phyloP scores from a whole-genome alignment of 2,113 vertebrate genomes.

The Urocynchramus pylzowi region DNA sequence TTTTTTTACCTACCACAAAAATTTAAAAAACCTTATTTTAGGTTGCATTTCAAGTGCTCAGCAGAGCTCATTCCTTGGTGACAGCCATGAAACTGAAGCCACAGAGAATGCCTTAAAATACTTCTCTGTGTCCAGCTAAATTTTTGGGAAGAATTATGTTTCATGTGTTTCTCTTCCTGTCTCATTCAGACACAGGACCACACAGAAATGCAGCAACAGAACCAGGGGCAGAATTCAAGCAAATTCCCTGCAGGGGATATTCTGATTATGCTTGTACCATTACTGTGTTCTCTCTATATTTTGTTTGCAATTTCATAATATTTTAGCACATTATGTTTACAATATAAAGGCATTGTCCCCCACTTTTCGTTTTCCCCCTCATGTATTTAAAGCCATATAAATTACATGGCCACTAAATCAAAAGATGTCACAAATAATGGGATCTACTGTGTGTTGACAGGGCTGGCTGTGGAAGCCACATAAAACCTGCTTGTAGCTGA shows the following conservation, averaged over 20 bases:
- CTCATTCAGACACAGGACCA: neutral
- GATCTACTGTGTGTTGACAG: neutral
- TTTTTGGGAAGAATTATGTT: neutral
- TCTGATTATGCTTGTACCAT: neutral
- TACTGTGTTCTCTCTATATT: neutral
- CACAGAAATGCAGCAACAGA: neutral
- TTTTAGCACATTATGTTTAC: neutral
- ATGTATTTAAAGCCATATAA: neutral
- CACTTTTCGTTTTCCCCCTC: neutral
- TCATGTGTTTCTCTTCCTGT: neutral
- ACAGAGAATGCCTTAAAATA: neutral
- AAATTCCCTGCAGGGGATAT: neutral
- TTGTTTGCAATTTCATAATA: neutral
- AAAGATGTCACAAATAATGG: neutral
- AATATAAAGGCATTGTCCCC: neutral
- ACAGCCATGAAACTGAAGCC: neutral
- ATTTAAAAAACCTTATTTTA: neutral
- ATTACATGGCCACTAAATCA: neutral
- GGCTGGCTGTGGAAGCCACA: neutral
- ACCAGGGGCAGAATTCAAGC: neutral
- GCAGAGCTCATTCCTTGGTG: neutral
- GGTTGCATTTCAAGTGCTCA: neutral
- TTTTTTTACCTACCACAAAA: neutral
- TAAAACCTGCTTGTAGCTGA: neutral
- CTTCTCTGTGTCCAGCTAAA: neutral